Evolutionary conservation across 2,888 invertebrate genomes (phyloP).

Genomic region (Epinotia nisella): DNA sequence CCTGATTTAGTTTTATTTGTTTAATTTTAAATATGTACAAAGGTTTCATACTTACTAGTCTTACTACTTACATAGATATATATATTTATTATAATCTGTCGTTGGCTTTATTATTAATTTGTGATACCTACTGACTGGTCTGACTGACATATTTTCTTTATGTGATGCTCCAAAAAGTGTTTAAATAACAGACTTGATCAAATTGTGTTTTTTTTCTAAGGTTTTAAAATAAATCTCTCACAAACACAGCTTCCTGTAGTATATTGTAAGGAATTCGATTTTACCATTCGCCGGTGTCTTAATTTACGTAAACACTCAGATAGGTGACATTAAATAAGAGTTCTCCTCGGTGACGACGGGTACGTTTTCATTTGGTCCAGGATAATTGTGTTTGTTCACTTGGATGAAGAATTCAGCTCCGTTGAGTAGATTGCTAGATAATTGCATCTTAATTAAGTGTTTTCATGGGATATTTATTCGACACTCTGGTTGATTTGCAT

Average conservation of each 20-base stretch:
- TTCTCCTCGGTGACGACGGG: conserved; percentile 58
- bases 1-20: no score
- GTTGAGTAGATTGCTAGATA: conserved; percentile 38
- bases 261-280: conserved; percentile 56
- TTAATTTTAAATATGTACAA: no score
- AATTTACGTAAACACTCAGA: conserved; percentile 78
- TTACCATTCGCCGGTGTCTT: conserved; percentile 62
- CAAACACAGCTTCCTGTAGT: not conserved
- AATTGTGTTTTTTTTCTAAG: not conserved
- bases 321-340: conserved; percentile 71
- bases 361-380: conserved; percentile 63
- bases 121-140: no score
- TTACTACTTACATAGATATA: no score
- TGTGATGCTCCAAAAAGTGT: not conserved
- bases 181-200: not conserved
- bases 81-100: no score
- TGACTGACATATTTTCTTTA: not conserved
- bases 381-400: conserved; percentile 69
- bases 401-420: conserved; percentile 50
- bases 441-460: conserved; percentile 32
- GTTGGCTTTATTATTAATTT: no score
- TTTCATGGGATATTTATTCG: conserved; percentile 16
- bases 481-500: not conserved
- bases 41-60: no score
- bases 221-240: not conserved